Evolutionary conservation across 2,888 invertebrate species (phyloP).

Genomic region (Lycocerus yunnanus): DNA sequence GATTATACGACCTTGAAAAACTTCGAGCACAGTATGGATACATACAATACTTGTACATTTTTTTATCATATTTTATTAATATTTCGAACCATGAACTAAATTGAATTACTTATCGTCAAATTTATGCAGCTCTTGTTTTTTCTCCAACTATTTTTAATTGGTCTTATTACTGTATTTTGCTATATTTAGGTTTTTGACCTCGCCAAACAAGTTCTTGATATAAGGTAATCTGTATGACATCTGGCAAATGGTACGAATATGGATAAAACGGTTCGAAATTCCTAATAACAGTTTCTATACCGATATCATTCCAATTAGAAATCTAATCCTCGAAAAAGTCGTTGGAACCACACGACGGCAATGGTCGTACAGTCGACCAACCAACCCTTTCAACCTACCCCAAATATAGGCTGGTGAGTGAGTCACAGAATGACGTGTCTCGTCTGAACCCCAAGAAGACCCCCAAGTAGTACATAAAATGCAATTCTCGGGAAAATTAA

Average conservation of each 20-base stretch:
- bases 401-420: neutral
- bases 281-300: constrained; percentile 12
- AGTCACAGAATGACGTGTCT: neutral
- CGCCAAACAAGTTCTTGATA: constrained; percentile 9
- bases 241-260: constrained; percentile 21
- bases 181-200: constrained; percentile 18
- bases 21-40: neutral
- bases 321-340: neutral
- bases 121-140: neutral
- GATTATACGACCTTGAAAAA: constrained; percentile 49
- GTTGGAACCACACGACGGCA: neutral
- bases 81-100: neutral
- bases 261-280: constrained; percentile 12
- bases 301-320: neutral
- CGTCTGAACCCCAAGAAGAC: neutral
- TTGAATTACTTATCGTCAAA: neutral
- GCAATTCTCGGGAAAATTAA: neutral
- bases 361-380: too few relatives aligned
- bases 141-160: neutral
- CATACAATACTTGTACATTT: neutral
- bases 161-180: constrained; percentile 1
- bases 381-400: neutral
- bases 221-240: constrained; percentile 16
- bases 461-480: too few relatives aligned
- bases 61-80: constrained; percentile 9